Base-by-base conservation (phyloP, 1,140 invertebrate genomes). In the Neuroterus valhalla region DNA sequence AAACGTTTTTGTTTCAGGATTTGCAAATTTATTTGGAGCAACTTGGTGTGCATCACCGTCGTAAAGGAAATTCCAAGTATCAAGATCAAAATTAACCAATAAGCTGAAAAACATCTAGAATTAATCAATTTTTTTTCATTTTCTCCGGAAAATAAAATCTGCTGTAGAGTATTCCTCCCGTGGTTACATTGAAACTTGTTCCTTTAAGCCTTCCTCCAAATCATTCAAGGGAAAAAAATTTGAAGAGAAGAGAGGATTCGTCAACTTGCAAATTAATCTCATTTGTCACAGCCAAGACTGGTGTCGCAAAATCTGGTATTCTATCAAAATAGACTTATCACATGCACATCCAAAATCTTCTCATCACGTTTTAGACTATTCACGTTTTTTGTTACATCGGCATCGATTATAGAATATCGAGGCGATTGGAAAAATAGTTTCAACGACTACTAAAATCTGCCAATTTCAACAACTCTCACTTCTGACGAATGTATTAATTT, bases 31-130 rank as follows among this genome's bases (percentile, higher is more conserved):
- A n/a, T 62, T 12, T 23, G 31, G 14, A 31, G 26, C 14, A 14
- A 62, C n/a, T 62, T 26, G 15, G 55, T 38, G 55, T 62, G 55
- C 55, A 62, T 62, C 55, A 62, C 55, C 55, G 55, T 62, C 55
- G 3, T 31, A 62, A 62, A 62, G 23, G 55, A 62, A 62, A 12
- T 48, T 48, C 17, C 17, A 19, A 48, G 46, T 17, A n/a, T 8
- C 46, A n/a, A 48, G 12, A 17, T 6, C 55, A 26, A 62, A 23
- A 62, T 26, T 14, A 21, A 55, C 3, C 15, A 62, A 15, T 11
- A 62, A 12, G 12, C 23, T 15, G 3, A n/a, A 31, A 62, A n/a
- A n/a, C n/a, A 4, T 17, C 3, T 14, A 15, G 23, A 6, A 62
- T 31, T 26, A 38, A 62, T 62, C 11, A 38, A 38, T 15, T 62